Conservation (phyloP, 2,888 invertebrate species). For the Pachycephus smyrnensis region DNA sequence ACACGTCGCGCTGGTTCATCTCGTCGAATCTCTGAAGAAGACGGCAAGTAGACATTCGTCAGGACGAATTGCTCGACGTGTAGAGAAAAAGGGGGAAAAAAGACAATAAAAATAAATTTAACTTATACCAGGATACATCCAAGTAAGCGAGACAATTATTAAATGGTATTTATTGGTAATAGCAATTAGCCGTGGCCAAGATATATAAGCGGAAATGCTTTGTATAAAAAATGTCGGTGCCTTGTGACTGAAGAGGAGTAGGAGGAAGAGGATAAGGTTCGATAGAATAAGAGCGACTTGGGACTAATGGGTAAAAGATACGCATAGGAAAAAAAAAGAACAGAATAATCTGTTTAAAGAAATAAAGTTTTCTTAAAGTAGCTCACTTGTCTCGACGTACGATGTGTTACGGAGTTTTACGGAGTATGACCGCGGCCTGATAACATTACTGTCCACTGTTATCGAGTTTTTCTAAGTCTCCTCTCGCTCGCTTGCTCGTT, state of each 20-base stretch:
- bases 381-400: slow-evolving; percentile 49
- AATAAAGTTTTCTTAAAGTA: slow-evolving; percentile 26
- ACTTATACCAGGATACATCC: background rate
- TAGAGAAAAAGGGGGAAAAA: background rate
- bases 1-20: background rate
- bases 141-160: slow-evolving; percentile 45
- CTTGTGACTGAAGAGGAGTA: background rate
- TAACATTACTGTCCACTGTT: background rate
- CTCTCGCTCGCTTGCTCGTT: slow-evolving; percentile 10
- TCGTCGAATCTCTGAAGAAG: background rate
- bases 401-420: slow-evolving; percentile 12
- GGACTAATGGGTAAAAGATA: background rate
- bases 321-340: slow-evolving; percentile 31
- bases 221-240: slow-evolving; percentile 55
- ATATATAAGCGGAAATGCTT: slow-evolving; percentile 45
- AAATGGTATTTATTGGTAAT: slow-evolving; percentile 55
- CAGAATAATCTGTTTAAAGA: slow-evolving; percentile 41
- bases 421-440: background rate
- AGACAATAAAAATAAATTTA: background rate
- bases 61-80: background rate
- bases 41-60: background rate
- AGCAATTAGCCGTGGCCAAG: slow-evolving; percentile 40
- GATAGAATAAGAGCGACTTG: background rate
- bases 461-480: background rate
- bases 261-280: background rate